These are phyloP conservation scores for Cavia aperea DNA, from an alignment of 2,113 vertebrate genomes.

Conservation along the genomic window DNA sequence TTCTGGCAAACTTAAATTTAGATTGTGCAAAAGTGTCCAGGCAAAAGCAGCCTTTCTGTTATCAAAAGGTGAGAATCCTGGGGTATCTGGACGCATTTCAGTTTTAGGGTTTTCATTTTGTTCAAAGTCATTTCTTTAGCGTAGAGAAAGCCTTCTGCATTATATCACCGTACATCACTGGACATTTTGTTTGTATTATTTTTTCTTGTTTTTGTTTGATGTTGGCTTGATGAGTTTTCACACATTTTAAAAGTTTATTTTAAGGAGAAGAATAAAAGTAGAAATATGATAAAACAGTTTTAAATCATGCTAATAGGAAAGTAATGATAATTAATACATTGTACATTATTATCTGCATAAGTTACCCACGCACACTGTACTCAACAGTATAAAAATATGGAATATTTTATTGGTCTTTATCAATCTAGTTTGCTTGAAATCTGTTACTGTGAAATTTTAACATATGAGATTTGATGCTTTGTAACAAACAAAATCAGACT, in stretches of 20 bases:
- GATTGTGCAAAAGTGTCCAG: conserved; percentile 17
- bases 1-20: conserved; percentile 36
- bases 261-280: too few species aligned
- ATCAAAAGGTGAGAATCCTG: neutral
- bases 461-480: neutral
- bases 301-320: too few species aligned
- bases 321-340: too few species aligned
- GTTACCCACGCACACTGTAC: neutral
- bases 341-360: too few species aligned
- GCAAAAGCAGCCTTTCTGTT: conserved; percentile 32
- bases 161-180: neutral
- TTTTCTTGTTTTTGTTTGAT: neutral
- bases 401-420: neutral
- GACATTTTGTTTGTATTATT: neutral
- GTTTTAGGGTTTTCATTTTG: conserved; percentile 3
- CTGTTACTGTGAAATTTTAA: conserved; percentile 38
- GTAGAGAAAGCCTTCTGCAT: neutral
- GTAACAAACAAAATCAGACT: conserved; percentile 13
- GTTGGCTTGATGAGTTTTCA: neutral
- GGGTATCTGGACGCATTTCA: conserved; percentile 12
- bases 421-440: neutral
- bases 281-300: too few species aligned
- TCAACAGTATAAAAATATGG: neutral
- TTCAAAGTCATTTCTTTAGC: neutral
- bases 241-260: neutral